Percentiles rank a stretch among this genome's conserved stretches.
phyloP scores from a whole-genome alignment of 2,113 vertebrate genomes.

The Mesoclemmys tuberculata region DNA sequence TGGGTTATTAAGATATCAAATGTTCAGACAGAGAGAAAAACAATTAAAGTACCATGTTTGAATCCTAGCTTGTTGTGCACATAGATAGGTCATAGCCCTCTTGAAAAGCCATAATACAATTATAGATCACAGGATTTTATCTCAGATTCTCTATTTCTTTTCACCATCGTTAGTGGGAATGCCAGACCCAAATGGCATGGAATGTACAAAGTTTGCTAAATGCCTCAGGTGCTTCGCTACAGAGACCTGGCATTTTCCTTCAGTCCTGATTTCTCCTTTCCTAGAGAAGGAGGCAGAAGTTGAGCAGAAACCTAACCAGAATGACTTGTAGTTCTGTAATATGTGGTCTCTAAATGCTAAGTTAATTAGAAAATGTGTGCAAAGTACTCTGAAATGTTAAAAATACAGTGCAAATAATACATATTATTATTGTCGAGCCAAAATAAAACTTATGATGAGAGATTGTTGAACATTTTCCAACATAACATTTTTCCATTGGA shows the following conservation, averaged over 20 bases:
- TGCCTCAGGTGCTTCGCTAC: not conserved
- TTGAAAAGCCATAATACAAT: not conserved
- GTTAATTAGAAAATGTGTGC: not conserved
- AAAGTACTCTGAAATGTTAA: not conserved
- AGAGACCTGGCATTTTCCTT: accelerated
- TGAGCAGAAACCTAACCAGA: not conserved
- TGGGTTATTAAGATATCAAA: not conserved
- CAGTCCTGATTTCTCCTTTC: not conserved
- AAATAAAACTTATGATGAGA: not conserved
- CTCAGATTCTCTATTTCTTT: not conserved
- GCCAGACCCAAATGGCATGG: not conserved
- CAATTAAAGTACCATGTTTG: not conserved
- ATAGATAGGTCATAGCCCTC: accelerated
- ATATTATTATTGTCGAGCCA: not conserved
- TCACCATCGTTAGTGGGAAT: accelerated
- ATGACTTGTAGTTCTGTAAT: not conserved
- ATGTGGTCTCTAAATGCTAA: not conserved
- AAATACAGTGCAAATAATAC: not conserved
- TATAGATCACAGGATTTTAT: accelerated
- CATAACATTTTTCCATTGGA: not conserved
- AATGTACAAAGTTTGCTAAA: accelerated
- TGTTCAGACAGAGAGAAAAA: not conserved
- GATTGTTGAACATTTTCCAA: not conserved
- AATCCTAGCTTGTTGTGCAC: not conserved
- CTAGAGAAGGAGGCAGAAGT: not conserved